A percentile compares a stretch with the other conserved stretches of the same genome.
These are phyloP conservation scores for Darevskia mixta DNA, from an alignment of 2,797 vertebrate species.

Conservation along the genomic window DNA sequence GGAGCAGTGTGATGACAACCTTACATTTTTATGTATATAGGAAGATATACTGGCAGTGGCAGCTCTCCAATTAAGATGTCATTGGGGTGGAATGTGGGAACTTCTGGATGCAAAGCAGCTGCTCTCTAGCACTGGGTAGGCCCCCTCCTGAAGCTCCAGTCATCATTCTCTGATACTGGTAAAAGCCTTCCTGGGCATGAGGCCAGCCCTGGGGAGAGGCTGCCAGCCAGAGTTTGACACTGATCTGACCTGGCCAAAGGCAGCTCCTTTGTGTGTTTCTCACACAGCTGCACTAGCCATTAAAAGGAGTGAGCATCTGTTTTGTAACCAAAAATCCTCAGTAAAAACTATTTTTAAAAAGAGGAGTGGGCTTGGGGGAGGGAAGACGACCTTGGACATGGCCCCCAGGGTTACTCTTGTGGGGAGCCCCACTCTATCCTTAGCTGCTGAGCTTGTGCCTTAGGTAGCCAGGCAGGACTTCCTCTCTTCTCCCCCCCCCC, in stretches of 20 bases:
- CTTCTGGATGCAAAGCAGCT: background rate
- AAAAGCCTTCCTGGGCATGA: background rate
- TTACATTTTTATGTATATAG: too few species aligned
- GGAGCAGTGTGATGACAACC: too few species aligned
- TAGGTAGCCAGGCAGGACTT: too few species aligned
- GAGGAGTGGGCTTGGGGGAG: background rate
- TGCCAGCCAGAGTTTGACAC: conserved; percentile 90
- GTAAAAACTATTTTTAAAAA: background rate
- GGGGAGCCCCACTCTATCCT: background rate
- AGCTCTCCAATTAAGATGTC: too few species aligned
- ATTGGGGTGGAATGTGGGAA: background rate
- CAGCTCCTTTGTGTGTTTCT: too few species aligned
- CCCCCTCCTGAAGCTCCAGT: background rate
- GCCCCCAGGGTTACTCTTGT: background rate
- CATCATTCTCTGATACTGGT: too few species aligned
- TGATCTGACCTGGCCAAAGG: conserved; percentile 59
- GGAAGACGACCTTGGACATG: too few species aligned
- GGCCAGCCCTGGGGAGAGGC: conserved; percentile 41
- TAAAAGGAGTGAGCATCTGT: too few species aligned
- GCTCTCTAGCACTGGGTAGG: background rate
- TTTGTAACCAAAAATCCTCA: too few species aligned
- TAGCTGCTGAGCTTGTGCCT: background rate
- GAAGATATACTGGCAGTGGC: background rate
- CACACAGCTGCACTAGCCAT: too few species aligned
- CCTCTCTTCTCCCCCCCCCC: too few species aligned